A percentile compares a stretch with the other conserved stretches of the same genome.
These are phyloP conservation scores for Seira sanloemensis DNA, from an alignment of 2,888 invertebrate genomes.

Conservation along the genomic window DNA sequence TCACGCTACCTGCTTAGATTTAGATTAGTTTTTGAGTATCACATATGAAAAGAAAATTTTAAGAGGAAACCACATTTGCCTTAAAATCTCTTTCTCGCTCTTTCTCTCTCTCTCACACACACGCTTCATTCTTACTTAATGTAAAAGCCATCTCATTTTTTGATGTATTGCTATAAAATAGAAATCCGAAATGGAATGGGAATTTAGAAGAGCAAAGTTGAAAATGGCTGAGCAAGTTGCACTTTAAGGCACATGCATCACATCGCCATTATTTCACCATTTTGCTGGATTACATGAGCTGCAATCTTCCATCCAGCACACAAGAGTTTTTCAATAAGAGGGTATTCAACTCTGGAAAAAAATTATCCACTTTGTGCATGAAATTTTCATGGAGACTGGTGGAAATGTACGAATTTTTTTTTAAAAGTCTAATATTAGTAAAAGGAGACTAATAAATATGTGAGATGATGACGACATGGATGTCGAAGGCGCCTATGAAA, in stretches of 20 bases:
- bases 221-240: neutral
- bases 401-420: too few relatives aligned
- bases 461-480: too few relatives aligned
- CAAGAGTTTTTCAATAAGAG: neutral
- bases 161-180: constrained; percentile 42
- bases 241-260: neutral
- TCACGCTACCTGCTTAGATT: constrained; percentile 66
- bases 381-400: too few relatives aligned
- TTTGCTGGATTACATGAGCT: constrained; percentile 54
- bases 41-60: constrained; percentile 24
- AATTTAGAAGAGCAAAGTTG: neutral
- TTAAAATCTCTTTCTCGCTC: constrained; percentile 8
- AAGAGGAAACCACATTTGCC: constrained; percentile 36
- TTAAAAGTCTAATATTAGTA: too few relatives aligned
- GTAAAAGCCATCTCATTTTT: constrained; percentile 50
- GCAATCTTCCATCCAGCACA: constrained; percentile 10
- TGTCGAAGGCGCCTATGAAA: constrained; percentile 25
- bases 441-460: too few relatives aligned
- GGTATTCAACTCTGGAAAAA: too few relatives aligned
- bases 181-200: constrained; percentile 1
- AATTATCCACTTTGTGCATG: too few relatives aligned
- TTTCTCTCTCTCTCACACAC: constrained; percentile 32
- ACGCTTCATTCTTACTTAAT: constrained; percentile 35
- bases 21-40: constrained; percentile 65
- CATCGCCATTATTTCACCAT: neutral